These are phyloP conservation scores for Noctua janthina DNA, from an alignment of 2,888 invertebrate genomes.

Conservation along the genomic window DNA sequence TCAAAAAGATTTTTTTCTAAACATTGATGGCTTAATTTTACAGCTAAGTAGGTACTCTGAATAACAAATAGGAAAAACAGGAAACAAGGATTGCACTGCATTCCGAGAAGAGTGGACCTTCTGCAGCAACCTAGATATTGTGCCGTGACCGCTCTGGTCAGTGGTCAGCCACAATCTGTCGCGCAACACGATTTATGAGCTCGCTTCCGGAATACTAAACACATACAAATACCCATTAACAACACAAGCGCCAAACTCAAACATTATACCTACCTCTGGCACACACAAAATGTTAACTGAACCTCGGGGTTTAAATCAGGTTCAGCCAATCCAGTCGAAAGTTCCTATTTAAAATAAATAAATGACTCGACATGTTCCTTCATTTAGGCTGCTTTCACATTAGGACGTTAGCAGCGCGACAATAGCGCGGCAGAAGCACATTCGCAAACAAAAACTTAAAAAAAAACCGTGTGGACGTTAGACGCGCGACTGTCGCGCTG, in stretches of 20 bases:
- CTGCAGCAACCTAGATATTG: background rate
- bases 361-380: background rate
- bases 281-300: background rate
- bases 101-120: constrained; percentile 18
- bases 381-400: background rate
- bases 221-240: constrained; percentile 20
- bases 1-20: too few relatives aligned
- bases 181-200: constrained; percentile 22
- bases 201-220: constrained; percentile 29
- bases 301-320: background rate
- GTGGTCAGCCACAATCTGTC: constrained; percentile 29
- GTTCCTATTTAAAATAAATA: background rate
- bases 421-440: too few relatives aligned
- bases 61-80: too few relatives aligned
- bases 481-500: too few relatives aligned
- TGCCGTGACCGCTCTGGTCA: background rate
- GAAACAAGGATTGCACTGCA: too few relatives aligned
- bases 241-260: constrained; percentile 14
- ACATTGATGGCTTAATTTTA: too few relatives aligned
- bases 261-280: background rate
- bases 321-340: background rate
- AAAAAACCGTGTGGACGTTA: too few relatives aligned
- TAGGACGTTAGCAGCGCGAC: too few relatives aligned
- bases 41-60: too few relatives aligned
- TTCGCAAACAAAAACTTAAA: too few relatives aligned